Base-by-base conservation (phyloP, 2,888 invertebrate species). In the Drosophila algonquin region DNA sequence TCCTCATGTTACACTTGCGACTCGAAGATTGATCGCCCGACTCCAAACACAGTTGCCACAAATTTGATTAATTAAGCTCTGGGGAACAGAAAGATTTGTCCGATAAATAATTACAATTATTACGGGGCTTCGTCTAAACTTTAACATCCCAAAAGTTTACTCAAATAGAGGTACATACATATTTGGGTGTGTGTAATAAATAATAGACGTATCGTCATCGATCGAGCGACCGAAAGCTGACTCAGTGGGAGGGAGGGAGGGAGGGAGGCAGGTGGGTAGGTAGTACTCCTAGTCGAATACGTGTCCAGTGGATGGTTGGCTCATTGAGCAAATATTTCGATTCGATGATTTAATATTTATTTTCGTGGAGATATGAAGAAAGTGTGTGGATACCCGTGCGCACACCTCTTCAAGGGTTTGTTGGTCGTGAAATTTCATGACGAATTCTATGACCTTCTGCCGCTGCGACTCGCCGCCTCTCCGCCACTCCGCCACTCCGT, bases 1-100 rank as follows among this genome's bases (percentile, higher is more conserved):
- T 81, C 64, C 71, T 83, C 85, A 87, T 76, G 84, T 83, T 89
- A 83, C 89, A 87, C 77, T 82, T 82, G 85, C 68, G 73, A 65
- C 61, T 56, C 63, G 68, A 80, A 89, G 89, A 83, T 83, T 89
- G 76, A 83, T 83, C 75, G 81, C 58, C 60, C 55, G 54, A 52
- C 57, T n/a, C n/a, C n/a, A n/a, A n/a, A 69, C 40, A 63, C 48
- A 58, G 40, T 30, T 30, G 21, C 40, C 44, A 63, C 74, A 73
- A 80, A 80, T 75, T 82, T 82, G 88, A 82, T 82, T 88, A 82
- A 82, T 88, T 82, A 80, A 60, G 18, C 45, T 40, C 9, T 12
- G 24, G 35, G 47, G n/a, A 55, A 60, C 50, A 30, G 8, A n/a
- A 7, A 72, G 50, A 47, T 58, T 35, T 70, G 40, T 10, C 14